These are phyloP conservation scores for Scaeva pyrastri DNA, from an alignment of 2,888 invertebrate genomes.

Conservation along the genomic window DNA sequence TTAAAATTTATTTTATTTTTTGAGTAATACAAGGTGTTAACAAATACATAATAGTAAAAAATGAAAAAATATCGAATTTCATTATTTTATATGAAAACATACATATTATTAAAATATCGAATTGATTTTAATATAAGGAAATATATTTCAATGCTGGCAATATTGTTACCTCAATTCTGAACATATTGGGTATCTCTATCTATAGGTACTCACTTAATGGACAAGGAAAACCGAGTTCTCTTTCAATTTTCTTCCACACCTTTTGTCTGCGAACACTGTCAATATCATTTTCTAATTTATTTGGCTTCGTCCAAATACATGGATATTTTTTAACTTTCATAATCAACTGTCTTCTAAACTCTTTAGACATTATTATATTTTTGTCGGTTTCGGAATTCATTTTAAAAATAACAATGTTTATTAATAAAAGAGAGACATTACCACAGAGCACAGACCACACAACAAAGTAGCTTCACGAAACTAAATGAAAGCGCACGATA, in stretches of 20 bases:
- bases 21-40: too few relatives aligned
- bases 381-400: neutral
- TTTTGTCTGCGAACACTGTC: neutral
- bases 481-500: conserved; percentile 43
- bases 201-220: neutral
- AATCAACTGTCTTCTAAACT: conserved; percentile 13
- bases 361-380: too few relatives aligned
- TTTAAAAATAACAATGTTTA: neutral
- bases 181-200: neutral
- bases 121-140: too few relatives aligned
- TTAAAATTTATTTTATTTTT: too few relatives aligned
- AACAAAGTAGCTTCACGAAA: conserved; percentile 31
- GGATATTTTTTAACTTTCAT: conserved; percentile 14
- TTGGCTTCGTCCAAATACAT: conserved; percentile 3
- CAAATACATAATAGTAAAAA: too few relatives aligned
- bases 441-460: neutral
- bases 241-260: conserved; percentile 21
- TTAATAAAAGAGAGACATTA: neutral
- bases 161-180: neutral
- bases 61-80: too few relatives aligned
- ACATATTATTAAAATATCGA: too few relatives aligned
- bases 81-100: too few relatives aligned
- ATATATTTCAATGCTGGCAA: neutral
- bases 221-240: neutral
- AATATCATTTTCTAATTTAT: neutral